phyloP scores from a whole-genome alignment of 2,888 invertebrate genomes.

The Iselma pallidipennis region DNA sequence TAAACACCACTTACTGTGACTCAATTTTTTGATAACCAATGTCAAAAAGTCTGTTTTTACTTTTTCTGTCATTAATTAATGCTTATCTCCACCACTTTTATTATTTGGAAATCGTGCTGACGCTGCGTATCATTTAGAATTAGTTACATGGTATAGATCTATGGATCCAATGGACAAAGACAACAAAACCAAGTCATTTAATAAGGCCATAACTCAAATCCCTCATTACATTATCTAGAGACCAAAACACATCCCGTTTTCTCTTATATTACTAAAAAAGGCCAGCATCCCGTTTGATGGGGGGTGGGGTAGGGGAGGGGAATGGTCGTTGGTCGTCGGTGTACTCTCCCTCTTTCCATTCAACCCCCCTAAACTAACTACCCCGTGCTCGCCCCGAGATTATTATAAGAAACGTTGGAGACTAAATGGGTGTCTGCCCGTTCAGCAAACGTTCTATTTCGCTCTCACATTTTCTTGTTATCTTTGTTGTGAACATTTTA shows the following conservation, averaged over 20 bases:
- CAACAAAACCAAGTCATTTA: conserved; percentile 44
- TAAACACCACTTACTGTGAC: too few species aligned
- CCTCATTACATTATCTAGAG: conserved; percentile 51
- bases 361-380: conserved; percentile 39
- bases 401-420: conserved; percentile 54
- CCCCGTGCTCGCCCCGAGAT: conserved; percentile 49
- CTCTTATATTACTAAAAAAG: conserved; percentile 47
- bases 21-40: too few species aligned
- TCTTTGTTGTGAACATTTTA: conserved; percentile 5
- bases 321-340: conserved; percentile 27
- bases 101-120: neutral
- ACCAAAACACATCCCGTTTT: conserved; percentile 47
- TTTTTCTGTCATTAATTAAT: neutral
- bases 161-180: conserved; percentile 16
- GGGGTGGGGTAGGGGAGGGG: too few species aligned
- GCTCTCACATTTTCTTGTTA: conserved; percentile 21
- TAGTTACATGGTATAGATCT: conserved; percentile 1
- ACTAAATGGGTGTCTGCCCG: conserved; percentile 53
- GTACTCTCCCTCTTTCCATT: conserved; percentile 30
- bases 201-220: conserved; percentile 51
- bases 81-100: neutral
- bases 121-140: neutral
- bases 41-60: neutral
- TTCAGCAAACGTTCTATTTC: conserved; percentile 35
- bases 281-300: conserved; percentile 36